Evolutionary conservation across 2,113 vertebrate species (phyloP), one percentile per base, ranked within the genome.

Genomic region (Reinhardtius hippoglossoides): DNA sequence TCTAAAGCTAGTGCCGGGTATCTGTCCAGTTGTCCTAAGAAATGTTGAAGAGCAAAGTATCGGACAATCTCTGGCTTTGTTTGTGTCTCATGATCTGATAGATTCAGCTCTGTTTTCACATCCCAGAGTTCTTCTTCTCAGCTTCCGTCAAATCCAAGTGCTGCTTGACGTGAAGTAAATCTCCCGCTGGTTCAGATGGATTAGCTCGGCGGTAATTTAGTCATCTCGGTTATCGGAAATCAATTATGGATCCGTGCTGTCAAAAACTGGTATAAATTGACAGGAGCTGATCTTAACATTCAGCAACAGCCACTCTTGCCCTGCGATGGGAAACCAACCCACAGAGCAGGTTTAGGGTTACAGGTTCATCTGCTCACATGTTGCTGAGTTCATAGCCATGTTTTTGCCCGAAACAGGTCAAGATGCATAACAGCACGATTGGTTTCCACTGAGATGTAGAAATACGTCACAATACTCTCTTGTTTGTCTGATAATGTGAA

Each of bases 171-270:
- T 31, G 18, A 66, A 62, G 60, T 71, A 12, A 74, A 67, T 71
- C 18, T 23, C 1, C 54, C 24, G 42, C 37, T 37, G 23, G 67
- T 44, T 15, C 40, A 80, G 67, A 69, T 57, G 24, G 42, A 31
- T 72, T 21, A 31, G 64, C 46, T 26, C 21, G 57, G 40, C 50
- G 63, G 48, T 57, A 42, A 65, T 86, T 59, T 26, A 31, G 56
- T 52, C 76, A 48, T 40, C 52, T 44, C 55, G 44, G 64, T 73
- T 52, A 68, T 13, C 74, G 73, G 44, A 63, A 77, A 74, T 74
- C 69, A 71, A 74, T 70, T 69, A 70, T 66, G 21, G 62, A 83
- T 52, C n/a, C 5, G 61, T 20, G 20, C 46, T 58, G 56, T 72
- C 72, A 46, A 27, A 61, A 66, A 80, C 21, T 48, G 37, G 21